phyloP scores from a whole-genome alignment of 30 jellyfish, hydroid and myxozoan species.

The Rhopilema esculentum region DNA sequence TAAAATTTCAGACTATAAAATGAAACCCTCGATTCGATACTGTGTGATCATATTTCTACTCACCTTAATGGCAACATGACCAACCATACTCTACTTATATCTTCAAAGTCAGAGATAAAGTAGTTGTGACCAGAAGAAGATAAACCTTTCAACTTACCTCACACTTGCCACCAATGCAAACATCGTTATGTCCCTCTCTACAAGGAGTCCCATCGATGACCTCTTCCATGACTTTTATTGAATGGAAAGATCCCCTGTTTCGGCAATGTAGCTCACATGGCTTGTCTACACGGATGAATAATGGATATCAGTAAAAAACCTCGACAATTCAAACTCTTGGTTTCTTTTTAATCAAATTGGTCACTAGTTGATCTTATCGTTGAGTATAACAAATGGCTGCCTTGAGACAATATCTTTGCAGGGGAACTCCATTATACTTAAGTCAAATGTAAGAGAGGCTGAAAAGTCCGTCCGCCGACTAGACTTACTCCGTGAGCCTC shows the following conservation, averaged over 20 bases:
- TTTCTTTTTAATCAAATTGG: neutral
- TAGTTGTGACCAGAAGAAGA: too few species aligned
- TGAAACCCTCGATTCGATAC: too few species aligned
- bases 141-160: constrained; percentile 73
- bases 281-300: constrained; percentile 24
- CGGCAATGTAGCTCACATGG: constrained; percentile 87
- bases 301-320: neutral
- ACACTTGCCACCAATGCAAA: constrained; percentile 85
- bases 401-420: neutral
- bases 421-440: too few species aligned
- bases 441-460: too few species aligned
- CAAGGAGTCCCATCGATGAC: constrained; percentile 89
- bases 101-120: too few species aligned
- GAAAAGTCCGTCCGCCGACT: too few species aligned
- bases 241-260: constrained; percentile 67
- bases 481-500: too few species aligned
- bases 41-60: too few species aligned
- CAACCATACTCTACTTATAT: too few species aligned
- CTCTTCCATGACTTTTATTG: constrained; percentile 82
- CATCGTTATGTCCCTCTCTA: constrained; percentile 82
- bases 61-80: too few species aligned
- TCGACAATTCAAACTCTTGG: too few species aligned
- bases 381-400: neutral
- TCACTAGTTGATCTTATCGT: neutral
- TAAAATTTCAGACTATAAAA: too few species aligned